Evolutionary conservation across 2,797 vertebrate species (phyloP), one percentile per base, ranked within the genome.

Genomic region (Sitta carolinensis): DNA sequence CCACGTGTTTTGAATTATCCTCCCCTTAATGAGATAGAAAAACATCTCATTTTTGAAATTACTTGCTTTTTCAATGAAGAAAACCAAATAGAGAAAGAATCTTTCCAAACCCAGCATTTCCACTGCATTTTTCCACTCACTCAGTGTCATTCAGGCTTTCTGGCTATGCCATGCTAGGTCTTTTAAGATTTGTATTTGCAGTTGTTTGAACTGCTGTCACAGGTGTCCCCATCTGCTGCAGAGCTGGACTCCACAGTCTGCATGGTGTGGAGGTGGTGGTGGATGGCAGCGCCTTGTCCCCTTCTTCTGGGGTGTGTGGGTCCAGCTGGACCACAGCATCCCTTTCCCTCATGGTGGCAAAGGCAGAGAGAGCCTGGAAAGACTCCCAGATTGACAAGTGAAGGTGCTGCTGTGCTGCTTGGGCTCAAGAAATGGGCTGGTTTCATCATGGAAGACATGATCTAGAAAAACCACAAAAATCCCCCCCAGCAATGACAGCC

Each of bases 1-100:
- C 93, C 94, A 95, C 74, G 83, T 96, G 95, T 90, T 94, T 94
- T 93, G 94, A 96, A 96, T 96, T 94, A 93, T 94, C 76, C 90
- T 94, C 43, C 57, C n/a, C 42, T 93, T 95, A 96, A 96, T 95
- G 95, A 94, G 94, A 16, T 30, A 89, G 82, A 57, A 85, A 93
- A 90, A 32, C 36, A 68, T 85, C 36, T 85, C 34, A 16, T 94
- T 93, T 96, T 84, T 12, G 3, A 93, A 93, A 69, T 78, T 21
- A 42, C 69, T 78, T 91, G 32, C 43, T 57, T 86, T 70, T 91
- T 77, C 50, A 70, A 25, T 42, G 36, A 62, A 92, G 78, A 87
- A 88, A 61, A 36, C 13, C 7, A 22, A 68, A 66, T 0, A 26
- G 45, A 54, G 29, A 48, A 50, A 80, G 27, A 51, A 47, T 52